Percentiles rank a stretch among this genome's conserved stretches.
These are phyloP conservation scores for Patagioenas fasciata DNA, from an alignment of 2,113 vertebrate genomes.

Conservation along the genomic window DNA sequence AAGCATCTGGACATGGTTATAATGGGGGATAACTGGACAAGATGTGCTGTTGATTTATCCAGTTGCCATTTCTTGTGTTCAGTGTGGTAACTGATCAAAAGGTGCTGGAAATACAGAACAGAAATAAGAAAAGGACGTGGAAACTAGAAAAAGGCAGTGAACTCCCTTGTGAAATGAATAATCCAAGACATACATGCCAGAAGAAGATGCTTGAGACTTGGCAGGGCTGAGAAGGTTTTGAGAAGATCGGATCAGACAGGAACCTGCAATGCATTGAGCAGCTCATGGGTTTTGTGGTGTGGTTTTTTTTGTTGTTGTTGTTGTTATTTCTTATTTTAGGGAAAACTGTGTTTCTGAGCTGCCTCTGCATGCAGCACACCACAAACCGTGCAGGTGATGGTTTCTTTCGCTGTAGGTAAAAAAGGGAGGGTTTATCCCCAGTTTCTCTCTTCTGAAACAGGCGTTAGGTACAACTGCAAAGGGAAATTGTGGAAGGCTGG, in stretches of 20 bases:
- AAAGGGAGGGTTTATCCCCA: not conserved
- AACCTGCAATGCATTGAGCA: not conserved
- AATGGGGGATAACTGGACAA: not conserved
- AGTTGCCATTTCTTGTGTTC: not conserved
- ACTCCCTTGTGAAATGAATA: not conserved
- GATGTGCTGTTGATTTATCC: slow-evolving; percentile 15
- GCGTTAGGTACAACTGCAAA: not conserved
- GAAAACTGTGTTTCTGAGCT: not conserved
- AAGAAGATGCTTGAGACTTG: not conserved
- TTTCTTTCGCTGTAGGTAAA: not conserved
- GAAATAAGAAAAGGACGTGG: not conserved
- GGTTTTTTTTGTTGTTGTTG: too few relatives aligned
- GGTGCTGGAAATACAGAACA: slow-evolving; percentile 27
- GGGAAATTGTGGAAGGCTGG: not conserved
- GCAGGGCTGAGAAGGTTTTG: not conserved
- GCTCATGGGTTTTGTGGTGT: not conserved
- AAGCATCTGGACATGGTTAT: not conserved
- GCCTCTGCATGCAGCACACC: not conserved
- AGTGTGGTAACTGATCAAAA: not conserved
- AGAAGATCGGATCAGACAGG: not conserved
- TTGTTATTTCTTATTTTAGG: not conserved
- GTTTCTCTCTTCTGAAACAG: not conserved
- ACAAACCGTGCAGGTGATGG: not conserved
- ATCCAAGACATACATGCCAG: not conserved
- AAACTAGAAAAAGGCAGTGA: not conserved